Base-by-base conservation (phyloP, 92 coral and sea anemone species). In the Parazoanthus atlanticus region DNA sequence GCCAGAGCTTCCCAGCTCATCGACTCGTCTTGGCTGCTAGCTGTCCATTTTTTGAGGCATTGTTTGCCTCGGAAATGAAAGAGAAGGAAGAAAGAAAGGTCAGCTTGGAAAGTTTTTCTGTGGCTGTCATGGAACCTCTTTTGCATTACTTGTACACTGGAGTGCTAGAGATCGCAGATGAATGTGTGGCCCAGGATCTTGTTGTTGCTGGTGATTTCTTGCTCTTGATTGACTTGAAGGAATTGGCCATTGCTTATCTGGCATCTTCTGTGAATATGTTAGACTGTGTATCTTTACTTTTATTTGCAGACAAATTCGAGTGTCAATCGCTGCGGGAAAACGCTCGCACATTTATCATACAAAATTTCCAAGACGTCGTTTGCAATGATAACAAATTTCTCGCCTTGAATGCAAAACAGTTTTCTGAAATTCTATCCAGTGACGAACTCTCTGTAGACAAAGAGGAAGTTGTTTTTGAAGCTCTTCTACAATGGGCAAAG, bases 171-270 rank as follows among this genome's bases (percentile, higher is more conserved):
- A 71, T 71, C 31, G 17, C 76, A 71, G 21, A 71, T 17, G 33
- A 28, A 17, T 33, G 25, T 25, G 17, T 71, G 31, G 76, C 76
- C 16, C 32, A 71, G 7, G 76, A 71, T 13, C 36, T 71, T 29
- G 32, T 71, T 71, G 76, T 71, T 11, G 76, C 21, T 0, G 36
- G 76, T 7, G 76, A 71, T 71, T 71, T 71, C 31, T 71, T 71
- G 76, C 76, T 71, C 76, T 71, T 17, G 76, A 28, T 33, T 29
- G 76, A 71, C 76, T 71, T 71, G 74, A 71, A 71, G 76, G 7
- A 71, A 28, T 33, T 28, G 3, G 76, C 38, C 38, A 11, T 11
- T 7, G 49, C 49, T 46, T 46, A 46, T 46, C 11, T 46, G 11
- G 49, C 49, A 7, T 46, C 49, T 0, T 46, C 49, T 46, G 11